Percentiles rank a stretch among this genome's conserved stretches.
phyloP scores from a whole-genome alignment of 2,113 vertebrate species.

The Picathartes gymnocephalus region DNA sequence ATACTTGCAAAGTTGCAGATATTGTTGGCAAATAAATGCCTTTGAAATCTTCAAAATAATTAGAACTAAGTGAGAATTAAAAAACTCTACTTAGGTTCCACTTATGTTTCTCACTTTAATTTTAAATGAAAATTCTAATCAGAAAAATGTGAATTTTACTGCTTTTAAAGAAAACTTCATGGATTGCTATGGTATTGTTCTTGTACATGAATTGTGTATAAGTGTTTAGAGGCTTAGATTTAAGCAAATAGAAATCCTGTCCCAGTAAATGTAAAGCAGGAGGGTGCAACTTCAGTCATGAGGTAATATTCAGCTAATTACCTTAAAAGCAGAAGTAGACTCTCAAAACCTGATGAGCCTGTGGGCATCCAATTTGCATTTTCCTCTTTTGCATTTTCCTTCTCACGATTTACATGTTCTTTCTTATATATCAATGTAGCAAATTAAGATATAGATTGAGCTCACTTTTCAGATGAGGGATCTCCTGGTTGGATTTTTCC shows the following conservation, averaged over 20 bases:
- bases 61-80: not conserved
- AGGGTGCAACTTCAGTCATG: not conserved
- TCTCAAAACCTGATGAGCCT: not conserved
- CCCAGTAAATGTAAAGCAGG: not conserved
- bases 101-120: not conserved
- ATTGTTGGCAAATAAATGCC: not conserved
- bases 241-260: not conserved
- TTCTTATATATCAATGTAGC: not conserved
- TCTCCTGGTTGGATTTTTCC: not conserved
- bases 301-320: conserved; percentile 27
- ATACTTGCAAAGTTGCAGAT: not conserved
- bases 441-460: not conserved
- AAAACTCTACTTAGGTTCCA: not conserved
- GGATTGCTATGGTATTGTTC: not conserved
- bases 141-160: not conserved
- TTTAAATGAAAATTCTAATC: not conserved
- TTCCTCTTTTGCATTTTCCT: not conserved
- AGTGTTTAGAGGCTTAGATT: not conserved
- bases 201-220: not conserved
- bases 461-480: not conserved
- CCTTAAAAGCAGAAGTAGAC: not conserved
- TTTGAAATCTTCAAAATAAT: not conserved
- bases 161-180: not conserved
- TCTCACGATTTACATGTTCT: not conserved
- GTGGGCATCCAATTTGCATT: not conserved